Base-by-base conservation (phyloP, 1,140 invertebrate species). In the Meteorus sp. region DNA sequence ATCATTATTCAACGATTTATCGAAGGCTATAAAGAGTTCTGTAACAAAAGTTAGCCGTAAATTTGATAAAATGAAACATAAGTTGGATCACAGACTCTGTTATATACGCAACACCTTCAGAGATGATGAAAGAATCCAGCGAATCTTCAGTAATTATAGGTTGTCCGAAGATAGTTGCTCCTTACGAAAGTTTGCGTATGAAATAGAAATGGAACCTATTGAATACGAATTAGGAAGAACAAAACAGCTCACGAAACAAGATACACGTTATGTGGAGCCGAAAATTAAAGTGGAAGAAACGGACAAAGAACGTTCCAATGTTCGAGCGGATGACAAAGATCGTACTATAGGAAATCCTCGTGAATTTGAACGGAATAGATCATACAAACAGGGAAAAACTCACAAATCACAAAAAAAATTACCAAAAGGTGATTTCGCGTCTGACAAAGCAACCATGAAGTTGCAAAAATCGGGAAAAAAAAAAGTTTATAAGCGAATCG, bases 1-100 rank as follows among this genome's bases (percentile, higher is more conserved):
- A 9, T 29, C 45, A 13, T 51, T 58, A 15, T 25, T 51, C 4
- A 25, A 58, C 27, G 35, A 54, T 27, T 43, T 54, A 43, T 41
- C 23, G 6, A 54, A 19, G 17, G 15, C 20, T 17, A 25, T 54
- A 2, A n/a, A 29, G n/a, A 43, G n/a, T 43, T 39, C 35, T 11
- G n/a, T 58, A 6, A 9, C 19, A 5, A 58, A 43, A 41, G 29
- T 58, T 11, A 17, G 43, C 11, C 35, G 22, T 25, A 54, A 54
- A 8, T 5, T 51, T 17, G 19, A 29, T 17, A 51, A 51, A 39
- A 37, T 51, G 9, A n/a, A 25, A 43, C 23, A 25, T 13, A 58
- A 51, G 9, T 13, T 58, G 1, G n/a, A 51, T 29, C 45, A 51
- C 6, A 41, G 35, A 22, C 9, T 58, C 15, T 58, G 56, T 29